Evolutionary conservation across 2,797 vertebrate genomes (phyloP).

Genomic region (Paedocypris micromegethes): DNA sequence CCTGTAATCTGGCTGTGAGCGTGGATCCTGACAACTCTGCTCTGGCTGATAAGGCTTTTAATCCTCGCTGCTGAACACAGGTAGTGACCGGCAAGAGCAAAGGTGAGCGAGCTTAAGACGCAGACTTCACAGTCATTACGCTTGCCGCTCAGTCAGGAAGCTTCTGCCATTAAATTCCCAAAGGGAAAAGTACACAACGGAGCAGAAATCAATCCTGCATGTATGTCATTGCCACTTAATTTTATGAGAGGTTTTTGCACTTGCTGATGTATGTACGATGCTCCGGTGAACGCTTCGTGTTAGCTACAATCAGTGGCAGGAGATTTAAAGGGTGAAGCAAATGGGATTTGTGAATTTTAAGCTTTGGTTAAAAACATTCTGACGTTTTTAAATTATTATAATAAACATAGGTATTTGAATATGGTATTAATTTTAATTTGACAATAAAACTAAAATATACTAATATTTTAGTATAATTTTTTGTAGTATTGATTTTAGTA

Average conservation of each 20-base stretch:
- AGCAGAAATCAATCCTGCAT: not conserved
- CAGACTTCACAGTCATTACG: conserved; percentile 38
- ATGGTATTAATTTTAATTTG: too few relatives aligned
- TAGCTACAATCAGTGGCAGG: too few relatives aligned
- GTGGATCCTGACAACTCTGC: conserved; percentile 32
- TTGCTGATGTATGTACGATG: too few relatives aligned
- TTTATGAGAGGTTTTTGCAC: too few relatives aligned
- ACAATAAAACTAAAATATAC: not conserved
- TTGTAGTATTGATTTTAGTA: conserved; percentile 11
- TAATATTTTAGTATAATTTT: conserved; percentile 1
- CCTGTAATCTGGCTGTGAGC: conserved; percentile 34
- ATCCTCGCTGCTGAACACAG: conserved; percentile 38
- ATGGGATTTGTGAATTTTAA: too few relatives aligned
- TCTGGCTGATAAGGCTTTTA: conserved; percentile 36
- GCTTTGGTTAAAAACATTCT: too few relatives aligned
- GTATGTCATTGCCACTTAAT: too few relatives aligned
- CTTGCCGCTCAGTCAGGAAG: conserved; percentile 7
- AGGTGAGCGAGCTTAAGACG: conserved; percentile 33
- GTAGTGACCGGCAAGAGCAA: conserved; percentile 28
- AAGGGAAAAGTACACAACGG: not conserved
- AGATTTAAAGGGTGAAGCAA: too few relatives aligned
- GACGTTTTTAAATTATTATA: too few relatives aligned
- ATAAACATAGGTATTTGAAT: too few relatives aligned
- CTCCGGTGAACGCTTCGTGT: too few relatives aligned
- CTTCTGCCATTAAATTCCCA: conserved; percentile 1